phyloP scores from a whole-genome alignment of 2,888 invertebrate genomes.

The Brenthis ino region DNA sequence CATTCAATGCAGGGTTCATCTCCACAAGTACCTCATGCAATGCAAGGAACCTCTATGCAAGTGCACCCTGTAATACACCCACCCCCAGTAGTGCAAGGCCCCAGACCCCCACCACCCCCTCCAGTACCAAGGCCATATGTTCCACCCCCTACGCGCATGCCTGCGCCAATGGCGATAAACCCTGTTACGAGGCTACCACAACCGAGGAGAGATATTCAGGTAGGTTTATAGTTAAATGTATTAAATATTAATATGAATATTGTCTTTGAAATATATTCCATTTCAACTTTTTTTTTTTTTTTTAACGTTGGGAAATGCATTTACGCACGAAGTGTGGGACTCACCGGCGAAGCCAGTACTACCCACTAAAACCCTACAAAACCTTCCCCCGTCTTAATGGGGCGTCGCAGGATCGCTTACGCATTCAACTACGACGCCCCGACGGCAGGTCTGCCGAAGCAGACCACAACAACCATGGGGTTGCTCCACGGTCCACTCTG shows the following conservation, averaged over 20 bases:
- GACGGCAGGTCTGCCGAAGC: too few relatives aligned
- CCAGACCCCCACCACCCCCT: constrained; percentile 41
- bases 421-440: too few relatives aligned
- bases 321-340: too few relatives aligned
- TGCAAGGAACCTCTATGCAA: constrained; percentile 12
- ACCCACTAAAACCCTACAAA: too few relatives aligned
- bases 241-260: background rate
- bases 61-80: constrained; percentile 27
- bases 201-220: constrained; percentile 72
- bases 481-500: too few relatives aligned
- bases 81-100: constrained; percentile 37
- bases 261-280: background rate
- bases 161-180: constrained; percentile 54
- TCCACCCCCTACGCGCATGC: constrained; percentile 70
- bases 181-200: constrained; percentile 61
- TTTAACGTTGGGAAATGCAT: too few relatives aligned
- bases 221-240: constrained; percentile 43
- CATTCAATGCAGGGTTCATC: constrained; percentile 1
- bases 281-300: too few relatives aligned
- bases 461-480: too few relatives aligned
- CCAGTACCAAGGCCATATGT: constrained; percentile 59
- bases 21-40: constrained; percentile 15
- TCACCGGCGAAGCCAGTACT: too few relatives aligned
- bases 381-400: too few relatives aligned
- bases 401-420: too few relatives aligned